Evolutionary conservation across 2,888 invertebrate species (phyloP).

Genomic region (Aphidius colemani): DNA sequence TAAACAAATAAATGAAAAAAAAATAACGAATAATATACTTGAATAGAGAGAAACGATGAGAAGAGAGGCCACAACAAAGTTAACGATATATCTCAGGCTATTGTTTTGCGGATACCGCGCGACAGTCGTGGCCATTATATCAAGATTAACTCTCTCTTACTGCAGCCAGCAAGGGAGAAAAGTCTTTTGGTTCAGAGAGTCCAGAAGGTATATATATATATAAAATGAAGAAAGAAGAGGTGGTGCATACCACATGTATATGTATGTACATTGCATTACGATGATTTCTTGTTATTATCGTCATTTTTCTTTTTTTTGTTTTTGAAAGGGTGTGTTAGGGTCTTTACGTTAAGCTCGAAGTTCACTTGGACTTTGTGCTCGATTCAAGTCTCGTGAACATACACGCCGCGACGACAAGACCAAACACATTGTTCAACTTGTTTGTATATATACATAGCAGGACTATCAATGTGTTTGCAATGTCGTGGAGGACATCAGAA

Average conservation of each 20-base stretch:
- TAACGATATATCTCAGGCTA: constrained; percentile 59
- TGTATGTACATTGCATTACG: constrained; percentile 4
- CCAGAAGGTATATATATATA: constrained; percentile 23
- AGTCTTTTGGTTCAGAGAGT: constrained; percentile 5
- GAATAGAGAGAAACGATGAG: constrained; percentile 31
- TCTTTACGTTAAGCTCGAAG: not conserved
- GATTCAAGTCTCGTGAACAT: constrained; percentile 3
- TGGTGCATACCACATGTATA: constrained; percentile 4
- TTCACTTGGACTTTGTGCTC: not conserved
- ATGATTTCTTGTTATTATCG: too few species aligned
- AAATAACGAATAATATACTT: too few species aligned
- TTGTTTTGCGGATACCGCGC: constrained; percentile 53
- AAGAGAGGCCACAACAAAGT: constrained; percentile 48
- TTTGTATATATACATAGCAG: constrained; percentile 31
- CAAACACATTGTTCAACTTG: constrained; percentile 26
- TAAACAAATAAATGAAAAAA: too few species aligned
- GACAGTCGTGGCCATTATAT: constrained; percentile 60
- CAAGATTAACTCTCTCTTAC: constrained; percentile 55
- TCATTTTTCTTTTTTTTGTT: too few species aligned
- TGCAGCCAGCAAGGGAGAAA: constrained; percentile 31
- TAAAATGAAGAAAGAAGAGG: constrained; percentile 18
- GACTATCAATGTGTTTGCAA: constrained; percentile 40
- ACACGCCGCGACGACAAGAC: not conserved
- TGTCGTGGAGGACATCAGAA: constrained; percentile 38
- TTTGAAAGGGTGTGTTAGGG: too few species aligned